A percentile compares a stretch with the other conserved stretches of the same genome.
These are phyloP conservation scores for Rhabdomys pumilio DNA, from an alignment of 2,797 vertebrate species.

Conservation along the genomic window DNA sequence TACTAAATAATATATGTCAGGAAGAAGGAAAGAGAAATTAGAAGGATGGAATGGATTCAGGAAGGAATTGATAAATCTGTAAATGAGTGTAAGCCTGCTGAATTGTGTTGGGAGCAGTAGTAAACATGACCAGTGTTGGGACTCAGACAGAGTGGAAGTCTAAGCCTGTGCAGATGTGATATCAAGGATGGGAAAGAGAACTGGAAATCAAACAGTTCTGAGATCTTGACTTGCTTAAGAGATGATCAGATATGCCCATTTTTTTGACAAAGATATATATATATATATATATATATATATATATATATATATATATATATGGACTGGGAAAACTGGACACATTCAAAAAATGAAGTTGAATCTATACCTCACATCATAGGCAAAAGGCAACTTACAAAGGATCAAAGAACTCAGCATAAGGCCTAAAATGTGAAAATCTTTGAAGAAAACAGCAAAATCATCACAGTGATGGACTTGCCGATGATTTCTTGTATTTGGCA, in stretches of 20 bases:
- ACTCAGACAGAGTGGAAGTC: not conserved
- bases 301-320: not conserved
- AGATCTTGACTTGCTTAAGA: constrained; percentile 16
- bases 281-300: too few species aligned
- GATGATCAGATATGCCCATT: not conserved
- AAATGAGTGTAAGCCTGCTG: not conserved
- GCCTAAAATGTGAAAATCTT: not conserved
- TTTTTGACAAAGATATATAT: not conserved
- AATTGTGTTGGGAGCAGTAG: not conserved
- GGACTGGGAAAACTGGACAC: not conserved
- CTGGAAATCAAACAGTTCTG: constrained; percentile 32
- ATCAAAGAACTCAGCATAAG: not conserved
- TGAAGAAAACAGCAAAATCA: not conserved
- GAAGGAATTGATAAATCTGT: not conserved
- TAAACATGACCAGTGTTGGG: constrained; percentile 23
- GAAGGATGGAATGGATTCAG: not conserved
- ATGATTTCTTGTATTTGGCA: not conserved
- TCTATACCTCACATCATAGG: not conserved
- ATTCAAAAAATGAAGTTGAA: not conserved
- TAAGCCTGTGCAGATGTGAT: constrained; percentile 24
- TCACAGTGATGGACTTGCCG: not conserved
- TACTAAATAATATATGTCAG: constrained; percentile 8
- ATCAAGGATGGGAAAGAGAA: not conserved
- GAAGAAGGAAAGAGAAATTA: constrained; percentile 48
- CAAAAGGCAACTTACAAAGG: not conserved